Evolutionary conservation across 2,888 invertebrate genomes (phyloP).

Genomic region (Neria commutata): DNA sequence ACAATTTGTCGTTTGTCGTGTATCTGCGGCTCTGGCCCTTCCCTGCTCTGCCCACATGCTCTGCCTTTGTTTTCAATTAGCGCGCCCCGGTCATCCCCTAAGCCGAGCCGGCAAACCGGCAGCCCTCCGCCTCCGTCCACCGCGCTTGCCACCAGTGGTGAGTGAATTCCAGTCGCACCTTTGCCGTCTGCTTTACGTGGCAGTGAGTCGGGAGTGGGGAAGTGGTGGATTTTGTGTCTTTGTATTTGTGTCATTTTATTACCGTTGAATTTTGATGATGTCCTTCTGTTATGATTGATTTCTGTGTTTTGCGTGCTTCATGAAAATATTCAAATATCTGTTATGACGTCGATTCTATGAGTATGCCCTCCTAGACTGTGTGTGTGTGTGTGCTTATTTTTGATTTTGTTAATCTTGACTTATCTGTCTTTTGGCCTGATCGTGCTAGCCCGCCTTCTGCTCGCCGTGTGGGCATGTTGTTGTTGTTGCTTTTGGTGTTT

Average conservation of each 20-base stretch:
- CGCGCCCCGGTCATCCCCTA: no score
- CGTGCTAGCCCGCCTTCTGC: conserved; percentile 3
- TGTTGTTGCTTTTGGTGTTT: not conserved
- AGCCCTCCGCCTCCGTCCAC: no score
- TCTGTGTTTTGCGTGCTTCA: not conserved
- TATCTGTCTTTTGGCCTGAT: conserved; percentile 37
- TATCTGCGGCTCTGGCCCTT: no score
- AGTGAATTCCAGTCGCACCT: no score
- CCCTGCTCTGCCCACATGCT: no score
- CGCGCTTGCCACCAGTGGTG: no score
- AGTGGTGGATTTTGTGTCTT: conserved; percentile 40
- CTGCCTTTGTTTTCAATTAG: no score
- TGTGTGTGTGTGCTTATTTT: conserved; percentile 21
- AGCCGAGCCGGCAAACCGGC: no score
- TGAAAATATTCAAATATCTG: conserved; percentile 47
- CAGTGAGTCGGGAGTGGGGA: not conserved
- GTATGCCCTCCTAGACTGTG: conserved; percentile 19
- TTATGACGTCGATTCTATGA: conserved; percentile 35
- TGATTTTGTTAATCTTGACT: conserved; percentile 45
- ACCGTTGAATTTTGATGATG: conserved; percentile 34
- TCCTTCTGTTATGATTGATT: conserved; percentile 25
- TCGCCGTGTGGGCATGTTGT: conserved; percentile 20
- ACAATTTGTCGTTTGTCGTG: no score
- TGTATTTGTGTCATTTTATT: conserved; percentile 45
- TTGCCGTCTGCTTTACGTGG: not conserved